Evolutionary conservation across 30 jellyfish, hydroid and myxozoan species (phyloP).

Genomic region (Sanderia malayensis): DNA sequence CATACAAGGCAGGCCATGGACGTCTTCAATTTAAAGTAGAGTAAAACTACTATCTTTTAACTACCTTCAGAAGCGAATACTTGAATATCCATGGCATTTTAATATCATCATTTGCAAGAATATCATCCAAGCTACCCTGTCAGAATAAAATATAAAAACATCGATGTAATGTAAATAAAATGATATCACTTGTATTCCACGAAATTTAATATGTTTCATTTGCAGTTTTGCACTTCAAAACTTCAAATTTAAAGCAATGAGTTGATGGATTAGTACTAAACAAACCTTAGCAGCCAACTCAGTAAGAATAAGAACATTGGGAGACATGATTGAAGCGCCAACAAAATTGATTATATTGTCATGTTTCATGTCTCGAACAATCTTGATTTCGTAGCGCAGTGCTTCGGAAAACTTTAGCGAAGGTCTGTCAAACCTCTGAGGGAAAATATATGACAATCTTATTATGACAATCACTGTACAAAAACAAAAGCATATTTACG

Average conservation of each 20-base stretch:
- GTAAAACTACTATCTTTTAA: background rate
- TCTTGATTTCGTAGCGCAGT: slow-evolving; percentile 82
- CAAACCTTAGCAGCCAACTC: slow-evolving; percentile 83
- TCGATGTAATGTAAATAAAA: too few relatives aligned
- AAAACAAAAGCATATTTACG: too few relatives aligned
- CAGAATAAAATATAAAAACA: too few relatives aligned
- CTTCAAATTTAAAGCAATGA: too few relatives aligned
- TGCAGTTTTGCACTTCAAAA: too few relatives aligned
- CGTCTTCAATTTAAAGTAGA: too few relatives aligned
- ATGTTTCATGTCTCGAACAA: slow-evolving; percentile 77
- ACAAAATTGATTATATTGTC: slow-evolving; percentile 62
- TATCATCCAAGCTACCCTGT: slow-evolving; percentile 80
- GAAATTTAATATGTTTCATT: too few relatives aligned
- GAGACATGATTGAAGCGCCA: slow-evolving; percentile 85
- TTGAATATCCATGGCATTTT: slow-evolving; percentile 93
- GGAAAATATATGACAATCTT: too few relatives aligned
- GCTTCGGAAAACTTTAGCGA: slow-evolving; percentile 59
- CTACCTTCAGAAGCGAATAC: slow-evolving; percentile 78
- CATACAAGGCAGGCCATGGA: too few relatives aligned
- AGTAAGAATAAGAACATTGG: slow-evolving; percentile 81
- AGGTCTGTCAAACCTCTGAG: slow-evolving; percentile 65
- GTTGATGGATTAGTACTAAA: background rate
- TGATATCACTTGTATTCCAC: too few relatives aligned
- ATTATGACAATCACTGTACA: too few relatives aligned
- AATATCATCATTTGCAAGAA: slow-evolving; percentile 75